phyloP scores from a whole-genome alignment of 2,797 vertebrate genomes.

The Babyrousa celebensis region DNA sequence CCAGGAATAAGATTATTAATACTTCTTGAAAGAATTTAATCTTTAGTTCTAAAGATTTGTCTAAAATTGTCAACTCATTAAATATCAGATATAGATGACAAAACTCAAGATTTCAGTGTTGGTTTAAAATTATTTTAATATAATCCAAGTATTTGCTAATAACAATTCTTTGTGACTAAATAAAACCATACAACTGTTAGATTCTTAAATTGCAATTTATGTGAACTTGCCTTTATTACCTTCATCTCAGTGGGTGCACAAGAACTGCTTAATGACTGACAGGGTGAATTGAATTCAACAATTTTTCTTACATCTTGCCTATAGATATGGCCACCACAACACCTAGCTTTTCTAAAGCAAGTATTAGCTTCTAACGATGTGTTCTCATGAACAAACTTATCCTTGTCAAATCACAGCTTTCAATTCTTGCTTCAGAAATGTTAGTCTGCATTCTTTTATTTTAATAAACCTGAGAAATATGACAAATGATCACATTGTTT shows the following conservation, averaged over 20 bases:
- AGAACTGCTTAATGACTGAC: not conserved
- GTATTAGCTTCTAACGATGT: not conserved
- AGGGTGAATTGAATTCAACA: not conserved
- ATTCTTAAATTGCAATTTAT: not conserved
- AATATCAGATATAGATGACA: constrained; percentile 10
- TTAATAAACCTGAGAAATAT: not conserved
- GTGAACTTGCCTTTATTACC: not conserved
- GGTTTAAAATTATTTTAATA: constrained; percentile 12
- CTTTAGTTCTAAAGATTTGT: not conserved
- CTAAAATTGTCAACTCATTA: not conserved
- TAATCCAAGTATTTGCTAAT: not conserved
- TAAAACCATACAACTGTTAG: not conserved
- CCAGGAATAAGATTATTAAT: not conserved
- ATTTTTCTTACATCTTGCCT: not conserved
- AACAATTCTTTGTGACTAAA: not conserved
- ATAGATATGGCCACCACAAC: not conserved
- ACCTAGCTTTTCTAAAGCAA: not conserved
- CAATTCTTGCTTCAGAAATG: constrained; percentile 36
- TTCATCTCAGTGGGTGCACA: not conserved
- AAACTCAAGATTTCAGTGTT: not conserved
- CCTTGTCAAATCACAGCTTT: not conserved
- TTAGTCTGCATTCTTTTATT: not conserved
- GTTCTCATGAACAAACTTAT: not conserved
- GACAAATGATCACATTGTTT: not conserved
- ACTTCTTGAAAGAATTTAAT: not conserved